These are phyloP conservation scores for Melanostoma mellinum DNA, from an alignment of 2,888 invertebrate genomes.

Conservation along the genomic window DNA sequence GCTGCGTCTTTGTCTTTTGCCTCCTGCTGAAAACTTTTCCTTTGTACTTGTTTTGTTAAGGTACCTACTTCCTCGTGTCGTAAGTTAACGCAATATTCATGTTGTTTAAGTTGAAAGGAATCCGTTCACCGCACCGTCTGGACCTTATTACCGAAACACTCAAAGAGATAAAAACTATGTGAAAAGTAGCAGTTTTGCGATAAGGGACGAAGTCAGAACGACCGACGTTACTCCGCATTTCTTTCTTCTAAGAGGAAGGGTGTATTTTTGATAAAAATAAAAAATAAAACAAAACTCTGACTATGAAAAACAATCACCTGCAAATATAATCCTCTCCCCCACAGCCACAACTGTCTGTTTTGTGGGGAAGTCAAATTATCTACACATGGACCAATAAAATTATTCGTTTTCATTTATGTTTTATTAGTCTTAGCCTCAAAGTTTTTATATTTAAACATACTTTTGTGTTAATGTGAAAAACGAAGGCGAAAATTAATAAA, in stretches of 20 bases:
- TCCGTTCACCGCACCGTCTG: constrained; percentile 44
- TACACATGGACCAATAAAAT: constrained; percentile 29
- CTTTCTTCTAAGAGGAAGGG: no score
- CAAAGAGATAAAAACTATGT: constrained; percentile 52
- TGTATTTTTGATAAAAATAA: no score
- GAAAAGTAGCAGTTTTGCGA: constrained; percentile 39
- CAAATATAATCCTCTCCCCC: no score
- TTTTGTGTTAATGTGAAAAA: constrained; percentile 39
- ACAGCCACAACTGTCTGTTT: background rate
- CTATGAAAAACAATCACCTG: background rate
- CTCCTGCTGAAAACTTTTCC: constrained; percentile 41
- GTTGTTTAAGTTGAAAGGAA: constrained; percentile 60
- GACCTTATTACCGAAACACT: constrained; percentile 48
- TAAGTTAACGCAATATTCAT: constrained; percentile 68
- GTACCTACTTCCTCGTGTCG: constrained; percentile 14
- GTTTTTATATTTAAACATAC: background rate
- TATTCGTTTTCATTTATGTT: background rate
- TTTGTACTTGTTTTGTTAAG: constrained; percentile 21
- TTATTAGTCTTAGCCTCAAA: constrained; percentile 19
- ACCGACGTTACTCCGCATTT: no score
- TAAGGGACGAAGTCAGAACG: background rate
- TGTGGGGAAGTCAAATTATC: constrained; percentile 1
- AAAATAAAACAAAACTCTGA: background rate
- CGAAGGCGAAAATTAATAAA: constrained; percentile 31
- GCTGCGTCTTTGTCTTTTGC: constrained; percentile 13